Evolutionary conservation across 2,888 invertebrate species (phyloP).

Genomic region (Dasypolia templi): DNA sequence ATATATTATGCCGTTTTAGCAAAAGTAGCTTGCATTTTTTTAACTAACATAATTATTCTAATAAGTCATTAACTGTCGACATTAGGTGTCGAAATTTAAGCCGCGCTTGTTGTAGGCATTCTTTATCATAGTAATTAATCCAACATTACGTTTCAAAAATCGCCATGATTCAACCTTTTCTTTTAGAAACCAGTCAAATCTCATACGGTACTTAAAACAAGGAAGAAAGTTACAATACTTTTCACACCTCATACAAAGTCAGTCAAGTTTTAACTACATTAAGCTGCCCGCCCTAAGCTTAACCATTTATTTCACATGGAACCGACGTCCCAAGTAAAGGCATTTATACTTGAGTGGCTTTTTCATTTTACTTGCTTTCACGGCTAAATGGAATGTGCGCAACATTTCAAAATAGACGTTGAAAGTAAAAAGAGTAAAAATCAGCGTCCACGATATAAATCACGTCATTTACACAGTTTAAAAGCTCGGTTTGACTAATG

Average conservation of each 20-base stretch:
- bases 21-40: neutral
- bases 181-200: neutral
- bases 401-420: conserved; percentile 79
- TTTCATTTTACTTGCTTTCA: conserved; percentile 77
- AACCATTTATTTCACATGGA: conserved; percentile 58
- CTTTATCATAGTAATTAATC: neutral
- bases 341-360: conserved; percentile 74
- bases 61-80: neutral
- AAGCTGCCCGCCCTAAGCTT: conserved; percentile 17
- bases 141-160: neutral
- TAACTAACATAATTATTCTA: neutral
- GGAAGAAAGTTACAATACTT: conserved; percentile 15
- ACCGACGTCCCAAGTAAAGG: conserved; percentile 55
- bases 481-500: conserved; percentile 82
- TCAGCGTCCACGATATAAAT: conserved; percentile 78
- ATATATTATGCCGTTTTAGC: neutral
- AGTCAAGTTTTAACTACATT: conserved; percentile 20
- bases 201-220: neutral
- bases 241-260: conserved; percentile 20
- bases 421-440: conserved; percentile 76
- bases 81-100: neutral
- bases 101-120: neutral
- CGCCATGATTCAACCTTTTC: neutral
- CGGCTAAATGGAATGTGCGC: conserved; percentile 78
- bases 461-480: conserved; percentile 82